phyloP scores from a whole-genome alignment of 2,797 vertebrate species.

The Bradypodion pumilum region DNA sequence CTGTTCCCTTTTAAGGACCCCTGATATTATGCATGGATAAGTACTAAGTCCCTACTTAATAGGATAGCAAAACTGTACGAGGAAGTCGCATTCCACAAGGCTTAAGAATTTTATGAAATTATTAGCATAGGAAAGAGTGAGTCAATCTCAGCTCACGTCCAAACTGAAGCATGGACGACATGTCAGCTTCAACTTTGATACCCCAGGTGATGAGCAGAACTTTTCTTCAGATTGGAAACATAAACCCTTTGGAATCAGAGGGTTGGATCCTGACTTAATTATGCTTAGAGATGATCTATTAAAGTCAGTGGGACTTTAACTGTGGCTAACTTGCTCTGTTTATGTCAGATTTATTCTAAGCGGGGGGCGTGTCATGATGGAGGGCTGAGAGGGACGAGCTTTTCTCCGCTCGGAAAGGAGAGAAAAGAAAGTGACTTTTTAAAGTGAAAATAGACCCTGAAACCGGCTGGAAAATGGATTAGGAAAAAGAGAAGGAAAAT shows the following conservation, averaged over 20 bases:
- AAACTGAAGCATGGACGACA: not conserved
- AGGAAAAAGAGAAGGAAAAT: too few species aligned
- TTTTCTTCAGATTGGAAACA: not conserved
- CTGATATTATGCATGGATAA: not conserved
- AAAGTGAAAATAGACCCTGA: too few species aligned
- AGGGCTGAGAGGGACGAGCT: too few species aligned
- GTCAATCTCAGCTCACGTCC: not conserved
- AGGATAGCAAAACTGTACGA: not conserved
- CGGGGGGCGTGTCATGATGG: too few species aligned
- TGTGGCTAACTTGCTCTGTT: not conserved
- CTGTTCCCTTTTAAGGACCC: not conserved
- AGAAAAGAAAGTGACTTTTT: too few species aligned
- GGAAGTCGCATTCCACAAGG: not conserved
- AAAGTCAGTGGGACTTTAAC: not conserved
- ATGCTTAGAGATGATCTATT: not conserved
- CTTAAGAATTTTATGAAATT: constrained; percentile 4
- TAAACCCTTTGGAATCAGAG: constrained; percentile 24
- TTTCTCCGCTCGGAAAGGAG: too few species aligned
- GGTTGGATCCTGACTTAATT: not conserved
- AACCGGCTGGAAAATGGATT: too few species aligned
- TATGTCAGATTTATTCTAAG: not conserved
- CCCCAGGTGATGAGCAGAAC: too few species aligned
- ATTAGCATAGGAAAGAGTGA: not conserved
- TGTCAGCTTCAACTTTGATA: constrained; percentile 4
- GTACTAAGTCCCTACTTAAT: not conserved